Percentiles rank a stretch among this genome's conserved stretches.
Conservation (phyloP, 2,888 invertebrate species). For the Pollenia angustigena region DNA sequence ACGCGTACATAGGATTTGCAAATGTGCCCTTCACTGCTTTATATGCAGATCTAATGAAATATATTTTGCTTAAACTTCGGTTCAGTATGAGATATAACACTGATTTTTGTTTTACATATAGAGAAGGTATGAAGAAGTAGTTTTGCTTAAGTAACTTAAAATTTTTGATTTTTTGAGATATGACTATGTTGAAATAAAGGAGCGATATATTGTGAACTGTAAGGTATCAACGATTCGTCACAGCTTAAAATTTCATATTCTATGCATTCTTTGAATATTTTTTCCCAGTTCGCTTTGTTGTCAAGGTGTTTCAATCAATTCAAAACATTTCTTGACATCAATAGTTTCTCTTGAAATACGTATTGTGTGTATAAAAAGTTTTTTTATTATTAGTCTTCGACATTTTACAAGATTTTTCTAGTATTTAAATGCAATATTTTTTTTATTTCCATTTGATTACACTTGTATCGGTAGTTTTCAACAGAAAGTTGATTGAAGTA, state of each 20-base stretch:
- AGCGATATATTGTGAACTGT: too few species aligned
- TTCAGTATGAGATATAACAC: too few species aligned
- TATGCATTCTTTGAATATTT: not conserved
- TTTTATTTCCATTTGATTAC: not conserved
- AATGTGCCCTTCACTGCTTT: too few species aligned
- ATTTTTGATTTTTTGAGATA: too few species aligned
- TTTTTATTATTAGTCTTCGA: not conserved
- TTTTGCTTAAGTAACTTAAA: too few species aligned
- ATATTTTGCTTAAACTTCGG: too few species aligned
- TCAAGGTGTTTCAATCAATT: conserved; percentile 53
- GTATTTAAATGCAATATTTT: not conserved
- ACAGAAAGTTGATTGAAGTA: conserved; percentile 7
- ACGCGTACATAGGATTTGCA: too few species aligned
- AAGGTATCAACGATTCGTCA: not conserved
- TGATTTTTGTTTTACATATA: too few species aligned
- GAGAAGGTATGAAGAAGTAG: too few species aligned
- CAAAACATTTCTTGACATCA: conserved; percentile 55
- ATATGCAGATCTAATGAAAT: too few species aligned
- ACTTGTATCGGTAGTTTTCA: not conserved
- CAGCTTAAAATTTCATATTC: not conserved
- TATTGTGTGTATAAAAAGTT: conserved; percentile 1
- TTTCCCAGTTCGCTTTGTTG: conserved; percentile 1
- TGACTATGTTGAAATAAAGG: too few species aligned
- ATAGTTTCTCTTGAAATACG: conserved; percentile 42
- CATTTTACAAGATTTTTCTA: not conserved